Conservation (phyloP, 2,888 invertebrate species). For the Argyra leucocephala region DNA sequence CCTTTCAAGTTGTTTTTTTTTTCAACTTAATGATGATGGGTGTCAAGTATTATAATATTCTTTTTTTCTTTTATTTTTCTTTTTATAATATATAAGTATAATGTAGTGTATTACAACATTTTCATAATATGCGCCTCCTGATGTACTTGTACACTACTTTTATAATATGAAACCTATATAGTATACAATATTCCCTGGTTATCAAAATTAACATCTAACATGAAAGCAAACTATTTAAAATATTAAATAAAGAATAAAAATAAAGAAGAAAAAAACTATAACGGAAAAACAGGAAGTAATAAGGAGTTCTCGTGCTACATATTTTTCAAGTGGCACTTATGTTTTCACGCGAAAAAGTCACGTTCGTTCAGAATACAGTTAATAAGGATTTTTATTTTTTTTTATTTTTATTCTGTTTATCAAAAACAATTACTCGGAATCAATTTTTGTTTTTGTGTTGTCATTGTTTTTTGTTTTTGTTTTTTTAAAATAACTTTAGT, state of each 20-base stretch:
- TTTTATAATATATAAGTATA: too few relatives aligned
- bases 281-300: background rate
- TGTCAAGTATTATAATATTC: background rate
- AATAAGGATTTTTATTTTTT: background rate
- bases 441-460: background rate
- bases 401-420: background rate
- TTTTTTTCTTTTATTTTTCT: background rate
- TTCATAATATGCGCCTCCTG: too few relatives aligned
- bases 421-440: background rate
- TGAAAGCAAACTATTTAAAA: background rate
- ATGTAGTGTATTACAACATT: too few relatives aligned
- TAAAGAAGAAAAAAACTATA: background rate
- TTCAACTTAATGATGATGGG: background rate
- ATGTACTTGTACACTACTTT: too few relatives aligned
- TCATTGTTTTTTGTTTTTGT: background rate
- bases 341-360: constrained; percentile 18
- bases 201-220: constrained; percentile 6
- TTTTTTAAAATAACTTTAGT: background rate
- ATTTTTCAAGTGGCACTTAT: background rate
- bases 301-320: background rate
- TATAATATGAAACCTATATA: too few relatives aligned
- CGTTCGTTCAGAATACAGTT: constrained; percentile 9
- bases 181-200: background rate
- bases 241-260: background rate
- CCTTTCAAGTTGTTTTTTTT: background rate